Evolutionary conservation across 2,113 vertebrate genomes (phyloP), one percentile per base, ranked within the genome.

Genomic region (Melanerpes aurifrons): DNA sequence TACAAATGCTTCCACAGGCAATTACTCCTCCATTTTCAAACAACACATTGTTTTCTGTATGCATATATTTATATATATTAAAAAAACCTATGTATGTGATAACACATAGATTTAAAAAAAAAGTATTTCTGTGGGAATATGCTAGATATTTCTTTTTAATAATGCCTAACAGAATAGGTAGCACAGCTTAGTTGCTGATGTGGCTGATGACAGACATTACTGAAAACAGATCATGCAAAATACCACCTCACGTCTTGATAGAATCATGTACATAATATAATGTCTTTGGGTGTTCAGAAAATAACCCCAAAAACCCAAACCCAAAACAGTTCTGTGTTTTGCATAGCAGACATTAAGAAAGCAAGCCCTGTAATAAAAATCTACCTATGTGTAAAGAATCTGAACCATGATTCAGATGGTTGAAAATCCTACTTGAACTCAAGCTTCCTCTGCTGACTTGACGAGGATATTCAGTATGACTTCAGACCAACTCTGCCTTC

Each of bases 1-100:
- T 47, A 82, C 87, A 90, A 96, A 96, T 7, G 78, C 47, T 96
- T 86, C 86, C 95, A 90, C 91, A 96, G 85, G 94, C 92, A 98
- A 94, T 25, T 66, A 35, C 10, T 70, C 19, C 10, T 61, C 10
- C 84, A 6, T 73, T 94, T 94, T 91, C 47, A 83, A 89, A 73
- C 50, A 86, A 40, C n/a, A 45, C 32, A 18, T 85, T 63, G 67
- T 64, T 79, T 62, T 8, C 40, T 8, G 4, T 71, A 29, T 56
- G 18, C 12, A 5, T 45, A 40, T 76, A 68, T 59, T 84, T 47
- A 64, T 31, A 19, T 40, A 10, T 40, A 45, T n/a, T 77, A 87
- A 78, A 91, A 66, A 48, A 28, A 5, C 15, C 9, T 54, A 24
- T 73, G 22, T 37, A 87, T 80, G 31, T 54, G 56, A 11, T 61